Conservation (phyloP, 2,888 invertebrate genomes). For the Polyommatus icarus region DNA sequence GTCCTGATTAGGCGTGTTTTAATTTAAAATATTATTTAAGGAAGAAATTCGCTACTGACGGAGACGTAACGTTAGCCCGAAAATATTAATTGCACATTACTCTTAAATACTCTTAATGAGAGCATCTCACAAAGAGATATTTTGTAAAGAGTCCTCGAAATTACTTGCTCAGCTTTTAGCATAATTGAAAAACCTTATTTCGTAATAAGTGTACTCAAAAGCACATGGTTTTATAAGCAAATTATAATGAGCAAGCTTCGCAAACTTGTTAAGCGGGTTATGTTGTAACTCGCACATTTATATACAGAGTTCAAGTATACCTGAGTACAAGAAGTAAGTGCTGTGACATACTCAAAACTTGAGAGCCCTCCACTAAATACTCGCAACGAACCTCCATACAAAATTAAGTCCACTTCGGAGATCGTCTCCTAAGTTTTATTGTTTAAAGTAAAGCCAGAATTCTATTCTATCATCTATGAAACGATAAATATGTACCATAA, state of each 20-base stretch:
- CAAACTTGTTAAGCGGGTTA: slow-evolving; percentile 18
- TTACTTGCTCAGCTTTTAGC: slow-evolving; percentile 3
- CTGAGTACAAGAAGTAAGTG: slow-evolving; percentile 14
- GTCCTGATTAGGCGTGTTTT: not conserved
- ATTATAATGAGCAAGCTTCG: slow-evolving; percentile 25
- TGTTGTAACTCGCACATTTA: slow-evolving; percentile 27
- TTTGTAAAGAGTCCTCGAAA: not conserved
- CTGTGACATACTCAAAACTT: slow-evolving; percentile 15
- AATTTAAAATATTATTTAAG: not conserved
- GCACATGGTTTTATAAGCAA: slow-evolving; percentile 16
- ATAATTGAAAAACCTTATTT: slow-evolving; percentile 17
- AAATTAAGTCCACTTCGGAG: not conserved
- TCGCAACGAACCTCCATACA: not conserved
- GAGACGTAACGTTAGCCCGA: not conserved
- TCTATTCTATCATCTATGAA: not conserved
- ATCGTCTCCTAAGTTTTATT: not conserved
- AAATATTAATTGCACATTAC: not conserved
- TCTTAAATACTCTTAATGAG: not conserved
- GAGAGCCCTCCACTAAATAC: not conserved
- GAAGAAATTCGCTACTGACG: not conserved
- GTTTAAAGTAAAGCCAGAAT: not conserved
- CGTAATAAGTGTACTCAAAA: not conserved
- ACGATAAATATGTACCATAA: too few relatives aligned
- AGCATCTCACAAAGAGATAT: not conserved
- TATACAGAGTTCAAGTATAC: slow-evolving; percentile 11